A percentile compares a stretch with the other conserved stretches of the same genome.
Evolutionary conservation across 2,113 vertebrate species (phyloP).

Genomic region (Xenopus tropicalis): DNA sequence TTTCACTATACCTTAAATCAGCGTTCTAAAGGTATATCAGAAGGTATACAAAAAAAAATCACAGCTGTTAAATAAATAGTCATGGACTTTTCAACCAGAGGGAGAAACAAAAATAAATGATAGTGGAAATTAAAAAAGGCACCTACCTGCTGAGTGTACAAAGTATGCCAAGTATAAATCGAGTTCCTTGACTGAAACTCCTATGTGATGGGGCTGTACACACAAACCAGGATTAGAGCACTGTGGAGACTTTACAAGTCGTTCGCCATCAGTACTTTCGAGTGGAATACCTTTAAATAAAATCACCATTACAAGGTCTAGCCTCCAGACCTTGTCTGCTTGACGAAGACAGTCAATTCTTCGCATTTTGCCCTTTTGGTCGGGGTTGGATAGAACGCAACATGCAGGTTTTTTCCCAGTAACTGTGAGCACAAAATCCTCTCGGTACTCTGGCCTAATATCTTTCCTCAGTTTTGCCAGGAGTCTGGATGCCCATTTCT

Average conservation of each 20-base stretch:
- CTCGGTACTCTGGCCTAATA: constrained; percentile 96
- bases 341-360: constrained; percentile 98
- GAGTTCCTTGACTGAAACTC: constrained; percentile 98
- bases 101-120: too few relatives aligned
- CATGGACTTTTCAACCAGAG: too few relatives aligned
- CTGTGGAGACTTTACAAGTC: constrained; percentile 97
- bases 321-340: constrained; percentile 96
- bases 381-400: constrained; percentile 97
- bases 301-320: constrained; percentile 99
- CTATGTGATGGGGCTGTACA: constrained; percentile 98
- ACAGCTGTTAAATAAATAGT: too few relatives aligned
- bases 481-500: constrained; percentile 98
- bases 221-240: constrained; percentile 95
- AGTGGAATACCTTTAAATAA: constrained; percentile 99
- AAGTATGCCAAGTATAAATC: constrained; percentile 99
- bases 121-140: not conserved
- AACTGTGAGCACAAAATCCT: constrained; percentile 98
- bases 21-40: not conserved
- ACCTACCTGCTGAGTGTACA: constrained; percentile 91
- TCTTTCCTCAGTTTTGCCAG: constrained; percentile 97
- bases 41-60: too few relatives aligned
- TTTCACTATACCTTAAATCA: not conserved
- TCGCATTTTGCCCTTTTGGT: constrained; percentile 99
- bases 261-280: constrained; percentile 97
- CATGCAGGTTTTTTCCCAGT: constrained; percentile 96